phyloP scores from a whole-genome alignment of 2,888 invertebrate genomes.

The Aricia artaxerxes region DNA sequence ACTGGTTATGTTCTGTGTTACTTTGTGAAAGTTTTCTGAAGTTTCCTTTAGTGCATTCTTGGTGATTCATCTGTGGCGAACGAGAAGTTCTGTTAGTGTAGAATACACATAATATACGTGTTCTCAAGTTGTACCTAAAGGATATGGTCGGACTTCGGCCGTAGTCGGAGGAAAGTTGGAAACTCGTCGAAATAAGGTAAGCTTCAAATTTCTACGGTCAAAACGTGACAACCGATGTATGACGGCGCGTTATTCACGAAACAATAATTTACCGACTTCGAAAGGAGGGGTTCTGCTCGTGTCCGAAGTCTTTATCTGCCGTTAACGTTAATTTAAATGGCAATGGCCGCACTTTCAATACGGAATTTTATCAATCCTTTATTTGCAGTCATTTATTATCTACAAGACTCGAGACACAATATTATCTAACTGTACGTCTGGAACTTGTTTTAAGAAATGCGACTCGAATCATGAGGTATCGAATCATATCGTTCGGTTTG shows the following conservation, averaged over 20 bases:
- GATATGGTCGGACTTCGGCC: conserved; percentile 54
- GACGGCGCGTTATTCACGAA: not conserved
- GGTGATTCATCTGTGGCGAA: conserved; percentile 74
- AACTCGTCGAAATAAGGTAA: conserved; percentile 19
- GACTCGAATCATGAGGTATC: not conserved
- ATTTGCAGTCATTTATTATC: conserved; percentile 17
- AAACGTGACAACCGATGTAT: conserved; percentile 3
- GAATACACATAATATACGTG: conserved; percentile 53
- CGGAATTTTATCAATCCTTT: conserved; percentile 15
- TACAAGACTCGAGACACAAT: not conserved
- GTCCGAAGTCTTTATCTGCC: not conserved
- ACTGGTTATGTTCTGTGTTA: conserved; percentile 52
- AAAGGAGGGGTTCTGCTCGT: not conserved
- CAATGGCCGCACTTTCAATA: conserved; percentile 11
- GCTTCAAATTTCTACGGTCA: not conserved
- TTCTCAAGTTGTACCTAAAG: conserved; percentile 59
- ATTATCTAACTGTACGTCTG: not conserved
- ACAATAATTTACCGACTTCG: not conserved
- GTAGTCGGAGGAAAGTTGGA: conserved; percentile 32
- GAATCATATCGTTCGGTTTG: not conserved
- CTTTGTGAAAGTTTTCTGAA: conserved; percentile 53
- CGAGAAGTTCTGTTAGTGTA: conserved; percentile 70
- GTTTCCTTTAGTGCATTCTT: conserved; percentile 69
- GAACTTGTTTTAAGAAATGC: conserved; percentile 12
- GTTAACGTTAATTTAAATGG: conserved; percentile 8